A percentile compares a stretch with the other conserved stretches of the same genome.
Conservation (phyloP, 1,140 invertebrate genomes). For the Oedothorax gibbosus region DNA sequence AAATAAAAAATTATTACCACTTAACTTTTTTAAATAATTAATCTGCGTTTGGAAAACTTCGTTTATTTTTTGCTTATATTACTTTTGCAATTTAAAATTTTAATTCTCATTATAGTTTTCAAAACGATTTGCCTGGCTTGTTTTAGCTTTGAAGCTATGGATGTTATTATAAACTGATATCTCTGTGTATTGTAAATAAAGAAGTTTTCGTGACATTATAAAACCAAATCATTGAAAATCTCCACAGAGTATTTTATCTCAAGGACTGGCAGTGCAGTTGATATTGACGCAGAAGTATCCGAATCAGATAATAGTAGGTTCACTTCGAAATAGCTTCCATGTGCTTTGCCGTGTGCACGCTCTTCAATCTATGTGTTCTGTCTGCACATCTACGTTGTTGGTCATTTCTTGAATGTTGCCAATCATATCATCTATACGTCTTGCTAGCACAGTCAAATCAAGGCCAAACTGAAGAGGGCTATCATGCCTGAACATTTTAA, state of each 20-base stretch:
- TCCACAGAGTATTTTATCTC: slow-evolving; percentile 60
- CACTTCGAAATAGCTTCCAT: slow-evolving; percentile 51
- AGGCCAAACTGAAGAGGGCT: no score
- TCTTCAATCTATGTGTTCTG: slow-evolving; percentile 28
- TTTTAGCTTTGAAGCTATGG: slow-evolving; percentile 17
- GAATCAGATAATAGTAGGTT: slow-evolving; percentile 59
- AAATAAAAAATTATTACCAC: no score
- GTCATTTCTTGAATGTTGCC: no score
- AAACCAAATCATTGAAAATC: slow-evolving; percentile 40
- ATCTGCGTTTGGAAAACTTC: no score
- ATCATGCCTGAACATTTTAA: no score
- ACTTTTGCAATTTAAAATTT: no score
- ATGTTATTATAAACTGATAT: slow-evolving; percentile 7
- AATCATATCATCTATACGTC: no score
- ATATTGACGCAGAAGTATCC: slow-evolving; percentile 55
- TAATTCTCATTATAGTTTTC: slow-evolving; percentile 4
- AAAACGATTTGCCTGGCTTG: slow-evolving; percentile 21
- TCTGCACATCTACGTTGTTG: slow-evolving; percentile 30
- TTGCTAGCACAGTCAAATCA: no score
- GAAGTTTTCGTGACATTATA: slow-evolving; percentile 10
- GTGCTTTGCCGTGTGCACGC: slow-evolving; percentile 52
- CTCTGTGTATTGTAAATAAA: slow-evolving; percentile 43
- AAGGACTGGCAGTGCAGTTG: slow-evolving; percentile 57
- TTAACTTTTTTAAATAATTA: no score
- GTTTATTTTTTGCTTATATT: no score